Evolutionary conservation across 2,888 invertebrate genomes (phyloP), one percentile per base, ranked within the genome.

Genomic region (Leptopterna dolabrata): DNA sequence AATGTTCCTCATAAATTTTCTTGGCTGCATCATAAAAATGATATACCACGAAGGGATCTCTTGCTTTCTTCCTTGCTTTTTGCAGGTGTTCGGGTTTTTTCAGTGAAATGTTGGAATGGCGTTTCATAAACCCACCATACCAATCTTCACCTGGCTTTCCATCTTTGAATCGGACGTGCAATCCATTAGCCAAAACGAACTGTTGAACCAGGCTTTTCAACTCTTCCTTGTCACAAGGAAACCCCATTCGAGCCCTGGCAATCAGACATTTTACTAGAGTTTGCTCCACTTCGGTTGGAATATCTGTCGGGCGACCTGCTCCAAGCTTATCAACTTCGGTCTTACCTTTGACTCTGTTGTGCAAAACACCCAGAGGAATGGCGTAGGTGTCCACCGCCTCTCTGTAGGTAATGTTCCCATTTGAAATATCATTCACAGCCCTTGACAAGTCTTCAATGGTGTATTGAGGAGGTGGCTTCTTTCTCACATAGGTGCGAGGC

Each of bases 21-120:
- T 90, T 83, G 73, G 90, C 88, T 84, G 89, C 85, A 36, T 90
- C 87, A 89, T 90, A 90, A 87, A 90, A 91, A 76, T 90, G 71
- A 82, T 91, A 91, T 73, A 91, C 88, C 16, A 91, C 87, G 70
- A 90, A 87, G 36, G 90, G 89, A 27, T 90, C 89, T 55, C 90
- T 88, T 30, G 89, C 88, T 30, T 89, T 86, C 83, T 81, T 90
- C 78, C 90, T 88, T 29, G 86, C 76, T 86, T 90, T 90, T 86
- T 91, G 90, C 43, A 43, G 43, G n/a, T n/a, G n/a, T n/a, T n/a
- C n/a, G n/a, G n/a, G n/a, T n/a, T n/a, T n/a, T n/a, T n/a, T n/a
- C n/a, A 70, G 88, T 87, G 71, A 78, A 19, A 0, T 90, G 73
- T 36, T 89, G 78, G 89, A 90, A 89, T 87, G 91, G 89, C 27